Evolutionary conservation across 2,113 vertebrate genomes (phyloP).

Genomic region (Toxotes chatareus): DNA sequence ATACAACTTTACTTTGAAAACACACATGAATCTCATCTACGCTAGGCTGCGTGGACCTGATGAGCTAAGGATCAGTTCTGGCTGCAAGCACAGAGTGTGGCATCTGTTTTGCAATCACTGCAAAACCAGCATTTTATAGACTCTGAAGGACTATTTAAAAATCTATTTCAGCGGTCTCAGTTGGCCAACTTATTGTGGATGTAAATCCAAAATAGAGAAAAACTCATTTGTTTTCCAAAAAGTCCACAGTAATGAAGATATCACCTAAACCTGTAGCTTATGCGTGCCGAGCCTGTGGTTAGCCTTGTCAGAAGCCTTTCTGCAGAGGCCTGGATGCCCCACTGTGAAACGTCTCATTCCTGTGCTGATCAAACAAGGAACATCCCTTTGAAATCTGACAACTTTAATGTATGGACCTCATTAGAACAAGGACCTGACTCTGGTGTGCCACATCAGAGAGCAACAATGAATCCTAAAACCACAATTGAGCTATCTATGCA

Average conservation of each 20-base stretch:
- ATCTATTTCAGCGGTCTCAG: background rate
- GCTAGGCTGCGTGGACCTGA: background rate
- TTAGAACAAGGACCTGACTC: background rate
- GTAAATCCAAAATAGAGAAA: background rate
- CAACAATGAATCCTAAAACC: constrained; percentile 38
- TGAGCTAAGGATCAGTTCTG: background rate
- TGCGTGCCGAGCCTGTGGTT: constrained; percentile 6
- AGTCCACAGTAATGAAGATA: background rate
- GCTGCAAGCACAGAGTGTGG: background rate
- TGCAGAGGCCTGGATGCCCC: background rate
- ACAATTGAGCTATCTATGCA: background rate
- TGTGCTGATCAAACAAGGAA: constrained; percentile 44
- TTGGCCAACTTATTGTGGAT: background rate
- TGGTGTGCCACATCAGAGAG: constrained; percentile 51
- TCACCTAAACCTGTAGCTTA: background rate
- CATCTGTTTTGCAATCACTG: too few relatives aligned
- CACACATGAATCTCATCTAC: background rate
- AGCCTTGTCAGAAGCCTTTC: constrained; percentile 6
- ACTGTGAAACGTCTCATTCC: constrained; percentile 33
- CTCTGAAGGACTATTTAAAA: background rate
- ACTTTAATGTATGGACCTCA: constrained; percentile 27
- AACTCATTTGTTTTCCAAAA: background rate
- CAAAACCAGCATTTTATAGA: background rate
- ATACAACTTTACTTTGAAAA: background rate
- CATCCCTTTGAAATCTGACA: constrained; percentile 62